Conservation (phyloP, 2,113 vertebrate species). For the Panthera leo region DNA sequence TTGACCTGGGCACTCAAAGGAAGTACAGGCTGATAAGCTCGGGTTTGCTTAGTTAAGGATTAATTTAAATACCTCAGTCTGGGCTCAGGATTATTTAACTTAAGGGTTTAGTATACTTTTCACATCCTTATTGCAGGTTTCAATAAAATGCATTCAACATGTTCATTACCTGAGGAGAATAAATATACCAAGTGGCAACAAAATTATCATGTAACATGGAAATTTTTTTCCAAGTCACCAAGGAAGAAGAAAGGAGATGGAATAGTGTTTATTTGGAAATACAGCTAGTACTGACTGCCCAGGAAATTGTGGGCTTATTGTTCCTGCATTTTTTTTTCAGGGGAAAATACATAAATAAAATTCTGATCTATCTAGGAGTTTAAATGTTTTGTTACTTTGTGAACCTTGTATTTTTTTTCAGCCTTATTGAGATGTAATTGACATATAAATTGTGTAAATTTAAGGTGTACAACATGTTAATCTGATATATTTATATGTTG, state of each 20-base stretch:
- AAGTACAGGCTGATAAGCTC: constrained; percentile 39
- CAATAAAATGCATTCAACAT: constrained; percentile 23
- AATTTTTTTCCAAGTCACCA: neutral
- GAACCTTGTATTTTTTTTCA: neutral
- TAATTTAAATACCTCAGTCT: constrained; percentile 48
- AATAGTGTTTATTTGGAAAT: constrained; percentile 9
- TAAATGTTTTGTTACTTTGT: neutral
- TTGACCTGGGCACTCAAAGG: constrained; percentile 36
- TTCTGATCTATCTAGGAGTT: neutral
- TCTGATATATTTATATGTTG: neutral
- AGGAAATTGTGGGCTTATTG: neutral
- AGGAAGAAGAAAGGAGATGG: neutral
- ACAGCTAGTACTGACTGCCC: neutral
- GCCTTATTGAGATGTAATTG: neutral
- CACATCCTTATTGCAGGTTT: neutral
- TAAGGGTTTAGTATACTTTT: constrained; percentile 15
- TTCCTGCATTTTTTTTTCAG: neutral
- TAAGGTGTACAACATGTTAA: neutral
- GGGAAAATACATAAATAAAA: neutral
- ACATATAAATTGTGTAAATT: neutral
- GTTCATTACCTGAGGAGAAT: neutral
- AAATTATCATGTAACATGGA: constrained; percentile 11
- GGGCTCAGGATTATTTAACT: constrained; percentile 23
- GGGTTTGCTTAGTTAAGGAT: constrained; percentile 62
- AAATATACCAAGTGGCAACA: neutral